Conservation (phyloP, 2,113 vertebrate genomes). For the Pelmatolapia mariae region DNA sequence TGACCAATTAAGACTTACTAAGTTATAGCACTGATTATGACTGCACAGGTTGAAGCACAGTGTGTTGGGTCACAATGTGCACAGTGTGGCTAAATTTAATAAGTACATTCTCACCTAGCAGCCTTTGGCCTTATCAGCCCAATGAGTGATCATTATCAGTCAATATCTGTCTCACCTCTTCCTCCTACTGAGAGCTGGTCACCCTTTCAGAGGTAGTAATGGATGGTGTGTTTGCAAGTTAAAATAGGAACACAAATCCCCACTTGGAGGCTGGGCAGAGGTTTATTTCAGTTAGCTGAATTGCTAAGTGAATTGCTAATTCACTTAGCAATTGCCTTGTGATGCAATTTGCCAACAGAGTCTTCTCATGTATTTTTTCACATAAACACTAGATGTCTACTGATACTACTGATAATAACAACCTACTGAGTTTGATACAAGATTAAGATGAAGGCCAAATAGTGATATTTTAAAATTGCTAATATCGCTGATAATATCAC, state of each 20-base stretch:
- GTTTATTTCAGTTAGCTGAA: not conserved
- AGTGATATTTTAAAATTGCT: not conserved
- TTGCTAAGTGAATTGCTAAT: too few relatives aligned
- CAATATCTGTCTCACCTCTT: not conserved
- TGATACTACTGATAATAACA: not conserved
- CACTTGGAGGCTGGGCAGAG: not conserved
- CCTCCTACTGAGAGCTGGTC: not conserved
- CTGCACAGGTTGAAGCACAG: not conserved
- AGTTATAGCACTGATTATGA: not conserved
- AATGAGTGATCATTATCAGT: not conserved
- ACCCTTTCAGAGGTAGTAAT: not conserved
- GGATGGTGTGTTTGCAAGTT: not conserved
- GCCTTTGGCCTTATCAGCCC: not conserved
- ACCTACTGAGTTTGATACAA: not conserved
- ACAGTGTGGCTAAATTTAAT: not conserved
- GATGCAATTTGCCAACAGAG: not conserved
- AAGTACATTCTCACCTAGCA: not conserved
- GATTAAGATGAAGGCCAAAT: not conserved
- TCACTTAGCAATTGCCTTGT: not conserved
- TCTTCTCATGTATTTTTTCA: not conserved
- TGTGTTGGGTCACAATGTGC: not conserved
- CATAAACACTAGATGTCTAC: not conserved
- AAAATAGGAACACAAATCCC: not conserved
- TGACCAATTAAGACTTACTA: not conserved
- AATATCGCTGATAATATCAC: rapidly evolving